These are phyloP conservation scores for Sinocyclocheilus anophthalmus DNA, from an alignment of 2,113 vertebrate species.

Conservation along the genomic window DNA sequence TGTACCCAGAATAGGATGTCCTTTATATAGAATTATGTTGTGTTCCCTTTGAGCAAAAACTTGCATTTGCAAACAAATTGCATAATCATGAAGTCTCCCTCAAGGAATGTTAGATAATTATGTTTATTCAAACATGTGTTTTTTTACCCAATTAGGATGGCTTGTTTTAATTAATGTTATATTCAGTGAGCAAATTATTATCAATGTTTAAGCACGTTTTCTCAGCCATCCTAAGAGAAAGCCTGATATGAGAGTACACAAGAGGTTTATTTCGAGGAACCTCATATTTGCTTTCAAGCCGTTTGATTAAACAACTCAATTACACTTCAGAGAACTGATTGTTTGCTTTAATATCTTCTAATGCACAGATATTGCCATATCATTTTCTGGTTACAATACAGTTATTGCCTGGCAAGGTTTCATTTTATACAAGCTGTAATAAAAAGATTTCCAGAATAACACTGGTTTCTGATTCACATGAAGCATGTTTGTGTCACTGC, in stretches of 20 bases:
- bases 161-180: conserved; percentile 16
- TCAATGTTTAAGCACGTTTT: not conserved
- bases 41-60: not conserved
- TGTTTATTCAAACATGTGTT: conserved; percentile 8
- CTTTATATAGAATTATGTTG: not conserved
- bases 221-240: not conserved
- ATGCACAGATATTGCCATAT: not conserved
- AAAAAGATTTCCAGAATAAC: conserved; percentile 8
- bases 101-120: conserved; percentile 14
- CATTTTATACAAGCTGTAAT: not conserved
- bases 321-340: conserved; percentile 6
- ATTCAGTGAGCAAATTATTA: not conserved
- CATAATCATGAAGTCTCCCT: not conserved
- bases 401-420: not conserved
- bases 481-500: conserved; percentile 5
- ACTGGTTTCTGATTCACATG: not conserved
- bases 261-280: not conserved
- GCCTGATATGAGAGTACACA: not conserved
- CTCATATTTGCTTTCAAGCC: not conserved
- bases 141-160: not conserved
- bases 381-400: not conserved
- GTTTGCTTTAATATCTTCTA: conserved; percentile 17
- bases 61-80: not conserved
- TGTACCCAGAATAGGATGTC: not conserved
- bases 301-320: not conserved